Evolutionary conservation across 2,888 invertebrate species (phyloP).

Genomic region (Alcis repandata): DNA sequence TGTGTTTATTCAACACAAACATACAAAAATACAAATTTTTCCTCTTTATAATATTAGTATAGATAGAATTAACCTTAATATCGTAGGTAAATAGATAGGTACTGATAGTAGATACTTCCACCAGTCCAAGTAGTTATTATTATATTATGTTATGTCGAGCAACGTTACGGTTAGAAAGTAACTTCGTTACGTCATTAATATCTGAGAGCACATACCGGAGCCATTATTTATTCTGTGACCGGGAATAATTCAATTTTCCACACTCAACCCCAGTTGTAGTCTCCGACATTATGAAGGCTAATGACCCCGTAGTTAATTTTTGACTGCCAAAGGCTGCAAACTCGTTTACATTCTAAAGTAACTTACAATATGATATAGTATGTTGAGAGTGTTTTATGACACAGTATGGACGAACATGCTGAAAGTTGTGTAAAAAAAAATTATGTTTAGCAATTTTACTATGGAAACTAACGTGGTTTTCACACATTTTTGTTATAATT

Average conservation of each 20-base stretch:
- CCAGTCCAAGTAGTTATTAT: not conserved
- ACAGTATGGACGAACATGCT: slow-evolving; percentile 4
- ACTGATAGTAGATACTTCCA: too few relatives aligned
- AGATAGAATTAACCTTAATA: too few relatives aligned
- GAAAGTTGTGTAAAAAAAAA: not conserved
- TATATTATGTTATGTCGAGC: slow-evolving; percentile 5
- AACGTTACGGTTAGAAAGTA: slow-evolving; percentile 1
- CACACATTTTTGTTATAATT: too few relatives aligned
- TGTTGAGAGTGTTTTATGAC: too few relatives aligned
- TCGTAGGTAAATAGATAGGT: too few relatives aligned
- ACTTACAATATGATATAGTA: not conserved
- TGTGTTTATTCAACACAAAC: too few relatives aligned
- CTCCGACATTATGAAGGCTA: slow-evolving; percentile 30
- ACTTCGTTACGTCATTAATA: slow-evolving; percentile 19
- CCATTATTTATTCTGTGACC: too few relatives aligned
- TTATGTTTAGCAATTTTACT: too few relatives aligned
- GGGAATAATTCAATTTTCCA: slow-evolving; percentile 26
- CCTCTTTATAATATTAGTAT: too few relatives aligned
- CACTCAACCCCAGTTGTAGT: slow-evolving; percentile 9
- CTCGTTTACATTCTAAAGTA: slow-evolving; percentile 24
- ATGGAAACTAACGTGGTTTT: too few relatives aligned
- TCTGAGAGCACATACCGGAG: slow-evolving; percentile 6
- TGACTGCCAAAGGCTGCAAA: slow-evolving; percentile 32
- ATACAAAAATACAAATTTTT: too few relatives aligned
- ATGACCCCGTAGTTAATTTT: slow-evolving; percentile 33